Base-by-base conservation (phyloP, 1,140 invertebrate genomes). In the Drosophila pectinifera region DNA sequence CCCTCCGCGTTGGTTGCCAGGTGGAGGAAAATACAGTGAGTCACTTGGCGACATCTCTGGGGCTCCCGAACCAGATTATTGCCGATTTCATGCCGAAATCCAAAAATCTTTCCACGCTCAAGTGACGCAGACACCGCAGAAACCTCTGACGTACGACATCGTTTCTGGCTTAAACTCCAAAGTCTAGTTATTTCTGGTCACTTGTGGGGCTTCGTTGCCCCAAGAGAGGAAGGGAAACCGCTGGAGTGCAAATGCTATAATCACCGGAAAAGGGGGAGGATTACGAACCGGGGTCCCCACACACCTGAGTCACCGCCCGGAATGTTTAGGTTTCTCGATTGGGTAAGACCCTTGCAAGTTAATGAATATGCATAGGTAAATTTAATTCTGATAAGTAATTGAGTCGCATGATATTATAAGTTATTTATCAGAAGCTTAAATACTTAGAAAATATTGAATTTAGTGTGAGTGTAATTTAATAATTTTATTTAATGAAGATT, bases 51-150 rank as follows among this genome's bases (percentile, higher is more conserved):
- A 84, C 73, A 83, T 68, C 73, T 61, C 48, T 53, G 45, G 14
- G 13, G 13, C 14, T 18, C 14, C 18, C 42, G 34, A 53, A 46
- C 61, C 56, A 46, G 56, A 41, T 72, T 58, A 88, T 86, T 86
- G 86, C 86, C 81, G 58, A 84, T 78, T 57, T 20, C 59, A 42
- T 80, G 81, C 68, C 65, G 85, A 84, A 76, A 49, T 31, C 54
- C 16, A 45, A 56, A 53, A 72, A 67, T 70, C 68, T 70, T 72
- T 72, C 68, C 68, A 70, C 42, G 43, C 65, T 34, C 39, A 45
- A 34, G 63, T 68, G 67, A 68, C 67, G 63, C 48, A 55, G 39
- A 55, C n/a, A 22, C 31, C 42, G 11, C 16, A 11, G 11, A 54
- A 16, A 62, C 22, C 42, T 39, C 67, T 70, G 67, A 70, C 67